Base-by-base conservation (phyloP, 2,113 vertebrate species). In the Nothocercus nigrocapillus region DNA sequence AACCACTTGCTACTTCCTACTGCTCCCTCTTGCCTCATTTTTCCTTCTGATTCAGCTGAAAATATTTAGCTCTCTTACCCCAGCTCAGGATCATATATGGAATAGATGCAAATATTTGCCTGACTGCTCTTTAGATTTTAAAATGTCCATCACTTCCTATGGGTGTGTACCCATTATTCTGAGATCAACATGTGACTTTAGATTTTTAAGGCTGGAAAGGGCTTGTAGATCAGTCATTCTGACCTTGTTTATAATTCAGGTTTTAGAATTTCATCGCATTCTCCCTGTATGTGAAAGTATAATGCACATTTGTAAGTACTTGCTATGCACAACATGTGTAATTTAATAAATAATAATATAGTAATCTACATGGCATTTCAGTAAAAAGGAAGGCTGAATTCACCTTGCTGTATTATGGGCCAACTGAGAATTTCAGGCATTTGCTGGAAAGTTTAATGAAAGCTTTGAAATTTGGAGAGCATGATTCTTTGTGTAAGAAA, bases 381-480 rank as follows among this genome's bases (percentile, higher is more conserved):
- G 53, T 88, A 80, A 59, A 88, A 95, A 94, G 90, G 44, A 94
- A 82, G 61, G 30, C 84, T 95, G 54, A 86, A 91, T 93, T 92
- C 36, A 27, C 62, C n/a, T 95, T 96, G 53, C 89, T 76, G 59
- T 93, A 95, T 85, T 94, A 82, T 59, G 95, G 94, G 92, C 83
- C 77, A 80, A 58, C 12, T 75, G 85, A 97, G 88, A 94, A 94
- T 95, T 94, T 93, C 85, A 86, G 61, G 82, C 89, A 58, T 86
- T 95, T 96, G 67, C 96, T 95, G 88, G 87, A 94, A 97, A 96
- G 94, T 94, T 95, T 82, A 96, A 95, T 66, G 88, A 81, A 95
- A 94, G 90, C 94, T 93, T 94, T 96, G 96, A 97, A 97, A 97
- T 97, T 95, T 75, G 53, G 88, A 97, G 96, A 79, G 75, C 61